Base-by-base conservation (phyloP, 2,797 vertebrate species). In the Cichlasoma orientale region DNA sequence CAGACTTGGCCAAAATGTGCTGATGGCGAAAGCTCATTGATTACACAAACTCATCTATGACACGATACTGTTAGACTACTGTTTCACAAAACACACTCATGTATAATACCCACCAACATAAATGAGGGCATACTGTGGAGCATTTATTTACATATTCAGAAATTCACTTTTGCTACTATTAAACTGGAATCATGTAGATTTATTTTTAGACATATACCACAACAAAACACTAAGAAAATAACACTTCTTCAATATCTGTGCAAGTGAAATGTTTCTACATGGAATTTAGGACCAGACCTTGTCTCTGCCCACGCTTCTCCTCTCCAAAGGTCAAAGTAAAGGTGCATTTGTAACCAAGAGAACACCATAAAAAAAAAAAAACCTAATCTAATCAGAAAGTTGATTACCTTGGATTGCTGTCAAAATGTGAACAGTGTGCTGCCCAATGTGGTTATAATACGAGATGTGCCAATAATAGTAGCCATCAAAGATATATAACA, bases 291-390 rank as follows among this genome's bases (percentile, higher is more conserved):
- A 29, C 10, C 41, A 50, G 36, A 36, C 36, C 8, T 36, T 11
- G 3, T 3, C 2, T 56, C 31, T 29, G 11, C 10, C 19, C 23
- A 56, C 18, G 12, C 54, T 53, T 59, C 52, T 84, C 44, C 16
- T 56, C 18, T 56, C 11, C 41, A 57, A 86, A 86, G 73, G 54
- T 83, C 68, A 77, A 61, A 70, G 11, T 33, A 80, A 33, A 61
- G n/a, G 47, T 13, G 66, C 41, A 77, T 58, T 12, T 1, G 21
- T 18, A n/a, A 73, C 23, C 4, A 10, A 23, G n/a, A 74, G 47
- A 27, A 38, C 55, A 27, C 12, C 23, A 54, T 63, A 50, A 75
- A 75, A 71, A 14, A 69, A 72, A 12, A 29, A 36, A n/a, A n/a
- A n/a, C n/a, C 4, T 23, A 27, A 56, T 69, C 18, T 58, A 70